phyloP scores from a whole-genome alignment of 2,888 invertebrate species.

The Morpho helenor region DNA sequence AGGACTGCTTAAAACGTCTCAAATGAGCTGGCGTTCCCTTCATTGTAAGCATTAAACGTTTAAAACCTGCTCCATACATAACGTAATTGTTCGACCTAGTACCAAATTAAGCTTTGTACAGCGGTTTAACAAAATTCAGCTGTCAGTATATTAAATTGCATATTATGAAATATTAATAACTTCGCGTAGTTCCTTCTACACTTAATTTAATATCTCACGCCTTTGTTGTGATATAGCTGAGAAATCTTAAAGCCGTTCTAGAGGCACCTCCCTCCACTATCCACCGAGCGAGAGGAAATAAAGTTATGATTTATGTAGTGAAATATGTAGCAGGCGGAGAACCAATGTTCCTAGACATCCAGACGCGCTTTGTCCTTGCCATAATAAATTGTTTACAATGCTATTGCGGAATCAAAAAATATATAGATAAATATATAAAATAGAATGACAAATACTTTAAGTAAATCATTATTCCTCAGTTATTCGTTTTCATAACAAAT shows the following conservation, averaged over 20 bases:
- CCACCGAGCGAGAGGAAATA: constrained; percentile 72
- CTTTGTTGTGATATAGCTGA: constrained; percentile 65
- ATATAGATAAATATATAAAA: background rate
- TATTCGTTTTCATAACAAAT: too few relatives aligned
- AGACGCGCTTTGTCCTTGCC: constrained; percentile 53
- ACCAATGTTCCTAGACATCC: constrained; percentile 45
- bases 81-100: constrained; percentile 13
- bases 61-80: constrained; percentile 18
- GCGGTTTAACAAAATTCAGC: constrained; percentile 11
- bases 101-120: constrained; percentile 10
- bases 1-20: constrained; percentile 59
- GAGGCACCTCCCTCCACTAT: constrained; percentile 64
- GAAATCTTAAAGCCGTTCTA: constrained; percentile 70
- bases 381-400: constrained; percentile 54
- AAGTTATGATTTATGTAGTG: constrained; percentile 77
- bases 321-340: constrained; percentile 64
- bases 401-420: constrained; percentile 38
- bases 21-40: constrained; percentile 50
- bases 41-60: constrained; percentile 34
- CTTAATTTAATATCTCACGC: constrained; percentile 69
- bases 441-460: too few relatives aligned
- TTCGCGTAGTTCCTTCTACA: constrained; percentile 45
- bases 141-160: constrained; percentile 18
- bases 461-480: too few relatives aligned
- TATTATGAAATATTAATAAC: constrained; percentile 30